Conservation (phyloP, 2,113 vertebrate species). For the Microtus richardsoni region DNA sequence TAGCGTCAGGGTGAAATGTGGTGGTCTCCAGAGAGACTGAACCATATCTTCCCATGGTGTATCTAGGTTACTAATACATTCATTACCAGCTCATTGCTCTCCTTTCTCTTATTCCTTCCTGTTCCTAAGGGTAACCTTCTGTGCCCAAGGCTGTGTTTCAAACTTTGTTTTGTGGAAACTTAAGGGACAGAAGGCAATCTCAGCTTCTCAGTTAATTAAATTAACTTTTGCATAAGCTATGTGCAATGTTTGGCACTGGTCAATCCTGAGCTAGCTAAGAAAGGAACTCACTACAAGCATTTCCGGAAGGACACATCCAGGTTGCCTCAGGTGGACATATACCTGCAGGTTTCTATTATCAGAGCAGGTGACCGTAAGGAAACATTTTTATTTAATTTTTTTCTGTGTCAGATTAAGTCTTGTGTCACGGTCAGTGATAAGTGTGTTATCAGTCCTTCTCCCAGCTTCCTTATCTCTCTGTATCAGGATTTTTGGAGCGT, state of each 20-base stretch:
- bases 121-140: neutral
- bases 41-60: neutral
- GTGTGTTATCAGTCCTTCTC: neutral
- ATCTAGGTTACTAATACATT: neutral
- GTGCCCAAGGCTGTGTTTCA: neutral
- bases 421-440: neutral
- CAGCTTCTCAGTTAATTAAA: neutral
- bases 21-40: neutral
- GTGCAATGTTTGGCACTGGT: neutral
- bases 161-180: neutral
- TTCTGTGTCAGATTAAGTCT: neutral
- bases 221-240: neutral
- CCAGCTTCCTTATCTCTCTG: slow-evolving; percentile 3
- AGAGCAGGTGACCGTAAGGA: neutral
- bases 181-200: neutral
- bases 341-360: neutral
- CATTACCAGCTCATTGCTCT: neutral
- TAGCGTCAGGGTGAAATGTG: neutral
- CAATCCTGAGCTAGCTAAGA: neutral
- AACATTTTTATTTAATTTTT: neutral
- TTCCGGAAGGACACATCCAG: neutral
- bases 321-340: neutral
- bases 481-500: neutral
- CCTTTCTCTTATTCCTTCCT: neutral
- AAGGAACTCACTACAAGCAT: neutral